Evolutionary conservation across 1,140 invertebrate genomes (phyloP).

Genomic region (Batillaria attramentaria): DNA sequence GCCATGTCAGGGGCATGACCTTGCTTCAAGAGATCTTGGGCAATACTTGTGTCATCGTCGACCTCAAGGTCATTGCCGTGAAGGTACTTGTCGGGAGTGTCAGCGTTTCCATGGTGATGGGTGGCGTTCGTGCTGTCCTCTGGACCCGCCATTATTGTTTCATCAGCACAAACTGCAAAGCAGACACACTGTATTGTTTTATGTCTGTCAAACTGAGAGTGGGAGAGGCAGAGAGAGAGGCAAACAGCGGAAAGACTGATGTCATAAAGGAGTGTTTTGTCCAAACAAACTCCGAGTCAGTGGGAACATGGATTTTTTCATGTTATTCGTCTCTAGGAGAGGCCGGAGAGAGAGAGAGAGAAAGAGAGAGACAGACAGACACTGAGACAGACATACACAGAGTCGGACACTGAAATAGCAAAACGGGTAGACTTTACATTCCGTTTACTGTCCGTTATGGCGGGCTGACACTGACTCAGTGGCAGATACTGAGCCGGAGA

Average conservation of each 20-base stretch:
- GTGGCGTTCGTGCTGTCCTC: slow-evolving; percentile 1
- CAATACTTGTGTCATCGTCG: background rate
- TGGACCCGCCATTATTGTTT: background rate
- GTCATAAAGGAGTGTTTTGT: too few relatives aligned
- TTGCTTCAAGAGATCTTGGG: background rate
- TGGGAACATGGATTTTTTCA: background rate
- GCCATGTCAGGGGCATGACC: background rate
- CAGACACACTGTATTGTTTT: too few relatives aligned
- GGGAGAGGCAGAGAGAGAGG: too few relatives aligned
- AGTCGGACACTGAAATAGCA: background rate
- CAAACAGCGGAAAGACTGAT: too few relatives aligned
- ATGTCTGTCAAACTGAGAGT: too few relatives aligned
- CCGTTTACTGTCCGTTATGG: too few relatives aligned
- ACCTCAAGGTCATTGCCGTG: background rate
- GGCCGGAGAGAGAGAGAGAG: background rate
- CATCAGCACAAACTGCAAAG: too few relatives aligned
- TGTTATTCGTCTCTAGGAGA: background rate
- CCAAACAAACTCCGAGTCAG: too few relatives aligned
- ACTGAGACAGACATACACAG: slow-evolving; percentile 8
- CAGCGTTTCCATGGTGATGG: background rate
- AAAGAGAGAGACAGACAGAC: background rate
- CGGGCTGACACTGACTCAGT: too few relatives aligned
- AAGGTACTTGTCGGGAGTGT: background rate
- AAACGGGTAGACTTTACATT: too few relatives aligned
- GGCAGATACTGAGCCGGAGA: too few relatives aligned